Evolutionary conservation across 2,888 invertebrate species (phyloP).

Genomic region (Lapara coniferarum): DNA sequence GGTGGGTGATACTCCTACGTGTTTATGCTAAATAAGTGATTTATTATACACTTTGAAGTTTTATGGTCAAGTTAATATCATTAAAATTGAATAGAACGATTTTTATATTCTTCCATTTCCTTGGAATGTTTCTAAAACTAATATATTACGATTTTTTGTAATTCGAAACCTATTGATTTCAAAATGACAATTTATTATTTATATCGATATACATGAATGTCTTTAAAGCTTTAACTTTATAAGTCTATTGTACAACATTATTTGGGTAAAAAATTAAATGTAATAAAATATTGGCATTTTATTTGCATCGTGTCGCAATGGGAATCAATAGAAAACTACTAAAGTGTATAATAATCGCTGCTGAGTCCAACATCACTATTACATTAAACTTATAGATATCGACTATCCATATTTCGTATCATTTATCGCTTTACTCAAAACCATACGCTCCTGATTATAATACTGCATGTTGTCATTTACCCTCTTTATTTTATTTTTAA

Average conservation of each 20-base stretch:
- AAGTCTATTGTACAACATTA: not conserved
- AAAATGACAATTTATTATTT: too few relatives aligned
- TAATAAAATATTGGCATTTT: too few relatives aligned
- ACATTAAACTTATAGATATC: not conserved
- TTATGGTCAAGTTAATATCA: not conserved
- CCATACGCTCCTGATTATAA: not conserved
- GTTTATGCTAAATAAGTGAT: constrained; percentile 8
- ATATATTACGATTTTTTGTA: not conserved
- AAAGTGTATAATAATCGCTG: constrained; percentile 10
- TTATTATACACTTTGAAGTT: constrained; percentile 25
- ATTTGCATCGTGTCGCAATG: too few relatives aligned
- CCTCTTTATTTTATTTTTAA: constrained; percentile 15
- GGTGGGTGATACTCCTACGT: constrained; percentile 42
- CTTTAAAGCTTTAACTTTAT: not conserved
- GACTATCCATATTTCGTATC: not conserved
- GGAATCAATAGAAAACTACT: not conserved
- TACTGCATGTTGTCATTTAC: constrained; percentile 20
- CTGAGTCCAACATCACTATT: not conserved
- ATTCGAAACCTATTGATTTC: not conserved
- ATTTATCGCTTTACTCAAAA: constrained; percentile 5
- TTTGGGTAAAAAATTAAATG: too few relatives aligned
- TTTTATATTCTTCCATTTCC: not conserved
- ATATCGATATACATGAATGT: not conserved
- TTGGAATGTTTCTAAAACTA: not conserved
- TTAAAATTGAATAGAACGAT: not conserved